Conservation (phyloP, 2,797 vertebrate genomes). For the Amniataba percoides region DNA sequence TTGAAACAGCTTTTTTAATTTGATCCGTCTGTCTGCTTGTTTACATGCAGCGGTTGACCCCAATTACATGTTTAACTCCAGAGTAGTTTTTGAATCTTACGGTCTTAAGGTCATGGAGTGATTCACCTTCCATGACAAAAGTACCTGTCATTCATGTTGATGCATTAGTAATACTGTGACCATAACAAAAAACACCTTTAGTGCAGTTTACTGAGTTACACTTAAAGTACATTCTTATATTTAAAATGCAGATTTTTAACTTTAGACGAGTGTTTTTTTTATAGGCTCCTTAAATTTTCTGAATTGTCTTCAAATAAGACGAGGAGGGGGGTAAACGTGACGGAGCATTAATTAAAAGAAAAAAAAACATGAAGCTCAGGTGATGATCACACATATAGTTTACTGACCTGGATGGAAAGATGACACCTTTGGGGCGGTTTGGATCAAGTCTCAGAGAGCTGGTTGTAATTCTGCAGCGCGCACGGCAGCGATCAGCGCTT, state of each 20-base stretch:
- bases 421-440: conserved; percentile 30
- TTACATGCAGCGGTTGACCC: not conserved
- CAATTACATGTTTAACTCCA: not conserved
- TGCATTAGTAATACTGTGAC: not conserved
- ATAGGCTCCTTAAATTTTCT: not conserved
- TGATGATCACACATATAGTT: not conserved
- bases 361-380: not conserved
- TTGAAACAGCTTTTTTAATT: not conserved
- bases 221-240: not conserved
- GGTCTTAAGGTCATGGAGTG: not conserved
- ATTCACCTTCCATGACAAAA: not conserved
- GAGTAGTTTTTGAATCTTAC: too few relatives aligned
- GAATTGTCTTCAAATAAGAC: not conserved
- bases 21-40: not conserved
- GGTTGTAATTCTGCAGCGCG: conserved; percentile 16
- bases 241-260: not conserved
- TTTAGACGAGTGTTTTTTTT: not conserved
- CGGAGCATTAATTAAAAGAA: not conserved
- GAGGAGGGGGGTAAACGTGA: not conserved
- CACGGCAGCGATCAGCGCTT: not conserved
- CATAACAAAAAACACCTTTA: not conserved
- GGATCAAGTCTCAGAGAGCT: conserved; percentile 3
- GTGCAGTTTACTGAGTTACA: not conserved
- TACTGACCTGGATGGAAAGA: conserved; percentile 53
- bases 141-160: not conserved